Base-by-base conservation (phyloP, 2,113 vertebrate species). In the Trematomus loennbergii region DNA sequence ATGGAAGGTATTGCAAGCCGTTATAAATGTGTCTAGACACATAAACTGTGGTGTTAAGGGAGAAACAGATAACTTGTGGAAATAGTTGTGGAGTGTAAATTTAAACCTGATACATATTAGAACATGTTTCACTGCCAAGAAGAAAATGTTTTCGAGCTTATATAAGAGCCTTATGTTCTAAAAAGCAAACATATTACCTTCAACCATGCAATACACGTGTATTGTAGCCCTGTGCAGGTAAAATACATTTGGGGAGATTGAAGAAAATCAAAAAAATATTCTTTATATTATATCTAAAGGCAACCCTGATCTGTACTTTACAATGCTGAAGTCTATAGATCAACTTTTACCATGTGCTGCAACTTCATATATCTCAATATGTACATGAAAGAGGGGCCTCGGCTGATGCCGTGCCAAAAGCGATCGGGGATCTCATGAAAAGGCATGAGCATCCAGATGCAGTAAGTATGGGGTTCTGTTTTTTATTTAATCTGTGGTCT, bases 401-500 rank as follows among this genome's bases (percentile, higher is more conserved):
- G 43, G 75, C 63, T 82, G 84, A 82, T 16, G 60, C 69, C 0
- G 59, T 64, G 84, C 87, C 92, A 92, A 82, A 72, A 77, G 66
- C 52, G 9, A 77, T 79, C 82, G 36, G 4, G 63, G 64, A 77
- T 74, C 82, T 86, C 76, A 82, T 89, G 78, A 76, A 83, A 79
- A 62, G 17, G 49, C 79, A 54, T 74, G 66, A 17, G 76, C 84
- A 82, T 87, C 87, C 91, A 90, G 83, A 91, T 92, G 89, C 86
- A 83, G 82, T 72, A 53, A 72, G 85, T 81, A 49, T 67, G 79
- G 45, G 20, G 25, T 85, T 90, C 90, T 91, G 89, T 82, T 91
- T 91, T 74, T 64, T 43, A 89, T 92, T 93, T 91, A 79, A 82
- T 87, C 85, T 83, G 76, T 36, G 72, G 82, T 74, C 86, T 60